phyloP scores from a whole-genome alignment of 2,888 invertebrate genomes.

The Ophion slaviceki region DNA sequence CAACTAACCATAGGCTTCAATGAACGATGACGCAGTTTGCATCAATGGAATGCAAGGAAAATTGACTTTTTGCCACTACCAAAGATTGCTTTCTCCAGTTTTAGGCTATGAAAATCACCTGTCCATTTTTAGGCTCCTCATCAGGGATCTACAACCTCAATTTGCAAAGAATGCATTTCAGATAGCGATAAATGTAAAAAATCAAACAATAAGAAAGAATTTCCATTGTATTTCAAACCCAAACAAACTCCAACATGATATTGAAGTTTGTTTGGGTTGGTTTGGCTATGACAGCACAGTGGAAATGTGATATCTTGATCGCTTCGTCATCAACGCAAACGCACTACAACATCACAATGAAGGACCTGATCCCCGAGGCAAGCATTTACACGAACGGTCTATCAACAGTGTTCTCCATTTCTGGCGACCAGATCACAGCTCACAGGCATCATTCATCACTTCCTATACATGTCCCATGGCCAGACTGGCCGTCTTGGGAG shows the following conservation, averaged over 20 bases:
- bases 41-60: background rate
- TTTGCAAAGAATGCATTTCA: background rate
- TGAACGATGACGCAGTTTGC: background rate
- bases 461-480: background rate
- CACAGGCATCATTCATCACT: background rate
- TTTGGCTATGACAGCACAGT: background rate
- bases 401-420: background rate
- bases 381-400: background rate
- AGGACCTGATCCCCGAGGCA: background rate
- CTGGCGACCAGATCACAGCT: background rate
- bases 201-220: background rate
- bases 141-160: background rate
- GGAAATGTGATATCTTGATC: background rate
- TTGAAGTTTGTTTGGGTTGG: background rate
- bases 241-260: background rate
- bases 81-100: background rate
- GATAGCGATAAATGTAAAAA: background rate
- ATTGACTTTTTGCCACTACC: background rate
- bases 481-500: too few species aligned
- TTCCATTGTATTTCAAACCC: background rate
- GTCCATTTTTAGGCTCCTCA: background rate
- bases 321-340: background rate
- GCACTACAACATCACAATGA: background rate
- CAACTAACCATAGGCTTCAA: background rate
- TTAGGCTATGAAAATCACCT: too few species aligned